Evolutionary conservation across 37 sponge, comb jelly and placozoan genomes (phyloP).

Genomic region (Crambe crambe): DNA sequence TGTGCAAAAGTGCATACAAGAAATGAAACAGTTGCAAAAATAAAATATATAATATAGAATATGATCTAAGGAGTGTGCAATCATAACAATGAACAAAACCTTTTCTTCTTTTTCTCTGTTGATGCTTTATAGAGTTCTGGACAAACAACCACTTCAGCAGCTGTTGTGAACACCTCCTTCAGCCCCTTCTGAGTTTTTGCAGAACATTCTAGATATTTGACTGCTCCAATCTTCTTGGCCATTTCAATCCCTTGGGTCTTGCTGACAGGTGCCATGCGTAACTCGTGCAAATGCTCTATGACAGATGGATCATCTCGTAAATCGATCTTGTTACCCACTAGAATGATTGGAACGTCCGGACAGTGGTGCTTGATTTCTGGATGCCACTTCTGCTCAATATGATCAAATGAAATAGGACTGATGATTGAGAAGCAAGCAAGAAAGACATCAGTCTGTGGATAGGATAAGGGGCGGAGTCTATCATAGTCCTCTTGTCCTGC

Average conservation of each 20-base stretch:
- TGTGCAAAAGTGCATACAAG: neutral
- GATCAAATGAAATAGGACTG: conserved; percentile 76
- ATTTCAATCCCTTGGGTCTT: conserved; percentile 71
- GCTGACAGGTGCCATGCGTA: conserved; percentile 60
- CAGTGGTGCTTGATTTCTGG: conserved; percentile 87
- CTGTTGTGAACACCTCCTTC: conserved; percentile 83
- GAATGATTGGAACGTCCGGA: conserved; percentile 79
- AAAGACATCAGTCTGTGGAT: conserved; percentile 90
- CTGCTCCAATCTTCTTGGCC: conserved; percentile 74
- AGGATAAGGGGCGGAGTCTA: conserved; percentile 88
- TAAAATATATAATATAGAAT: neutral
- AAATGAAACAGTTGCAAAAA: neutral
- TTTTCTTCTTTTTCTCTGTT: conserved; percentile 31
- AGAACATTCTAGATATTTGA: conserved; percentile 90
- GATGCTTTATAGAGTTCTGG: conserved; percentile 50
- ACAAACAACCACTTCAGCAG: conserved; percentile 67
- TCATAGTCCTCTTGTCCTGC: conserved; percentile 94
- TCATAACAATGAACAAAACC: conserved; percentile 21
- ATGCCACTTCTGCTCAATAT: conserved; percentile 73
- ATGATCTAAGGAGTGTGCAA: neutral
- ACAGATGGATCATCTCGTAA: conserved; percentile 76
- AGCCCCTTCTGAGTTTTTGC: conserved; percentile 86
- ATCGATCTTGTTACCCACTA: conserved; percentile 85
- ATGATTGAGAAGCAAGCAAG: conserved; percentile 72
- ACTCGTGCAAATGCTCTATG: conserved; percentile 44